A percentile compares a stretch with the other conserved stretches of the same genome.
Conservation (phyloP, 2,113 vertebrate genomes). For the human region DNA sequence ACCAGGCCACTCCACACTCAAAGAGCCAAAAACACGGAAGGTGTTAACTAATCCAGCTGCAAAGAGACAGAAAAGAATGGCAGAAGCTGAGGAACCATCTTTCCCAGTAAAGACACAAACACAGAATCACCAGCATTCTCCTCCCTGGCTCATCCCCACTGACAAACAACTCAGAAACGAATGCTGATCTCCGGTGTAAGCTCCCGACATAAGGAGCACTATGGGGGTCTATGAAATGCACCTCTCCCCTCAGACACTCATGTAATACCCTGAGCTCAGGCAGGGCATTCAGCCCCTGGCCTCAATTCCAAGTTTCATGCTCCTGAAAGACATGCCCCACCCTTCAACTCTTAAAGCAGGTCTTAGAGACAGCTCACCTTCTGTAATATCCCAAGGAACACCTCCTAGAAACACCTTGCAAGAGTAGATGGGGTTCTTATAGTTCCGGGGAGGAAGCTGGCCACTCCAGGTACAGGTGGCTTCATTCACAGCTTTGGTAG, state of each 20-base stretch:
- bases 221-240: not conserved
- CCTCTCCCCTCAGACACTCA: not conserved
- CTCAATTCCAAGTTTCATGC: not conserved
- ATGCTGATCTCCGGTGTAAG: not conserved
- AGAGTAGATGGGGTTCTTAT: conserved; percentile 97
- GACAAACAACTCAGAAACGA: not conserved
- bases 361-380: conserved; percentile 86
- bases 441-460: conserved; percentile 95
- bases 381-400: conserved; percentile 99
- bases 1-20: conserved; percentile 99
- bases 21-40: conserved; percentile 96
- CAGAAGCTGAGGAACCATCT: not conserved
- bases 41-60: conserved; percentile 97
- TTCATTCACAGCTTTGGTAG: conserved; percentile 93
- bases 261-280: not conserved
- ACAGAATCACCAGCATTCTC: not conserved
- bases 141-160: not conserved
- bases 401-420: conserved; percentile 99
- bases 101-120: not conserved
- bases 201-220: not conserved
- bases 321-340: not conserved
- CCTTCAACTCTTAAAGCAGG: rapidly evolving
- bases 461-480: conserved; percentile 98
- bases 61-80: not conserved
- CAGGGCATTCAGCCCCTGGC: not conserved